phyloP scores from a whole-genome alignment of 2,888 invertebrate genomes.

The Orthosia incerta region DNA sequence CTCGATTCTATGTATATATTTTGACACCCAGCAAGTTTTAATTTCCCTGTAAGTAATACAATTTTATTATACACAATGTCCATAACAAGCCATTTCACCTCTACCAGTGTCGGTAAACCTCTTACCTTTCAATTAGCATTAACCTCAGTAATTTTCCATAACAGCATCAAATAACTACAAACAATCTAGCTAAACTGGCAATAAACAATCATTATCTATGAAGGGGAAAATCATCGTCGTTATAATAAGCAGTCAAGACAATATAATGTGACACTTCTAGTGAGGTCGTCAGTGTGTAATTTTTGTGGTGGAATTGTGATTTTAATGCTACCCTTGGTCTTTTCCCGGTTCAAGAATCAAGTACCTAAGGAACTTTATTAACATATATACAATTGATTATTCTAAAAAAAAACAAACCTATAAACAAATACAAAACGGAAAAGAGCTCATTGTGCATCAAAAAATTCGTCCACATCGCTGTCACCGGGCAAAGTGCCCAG shows the following conservation, averaged over 20 bases:
- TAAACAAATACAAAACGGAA: too few relatives aligned
- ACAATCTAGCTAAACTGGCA: slow-evolving; percentile 39
- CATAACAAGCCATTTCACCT: background rate
- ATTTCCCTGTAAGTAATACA: background rate
- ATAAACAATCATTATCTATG: slow-evolving; percentile 43
- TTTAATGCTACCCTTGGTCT: slow-evolving; percentile 15
- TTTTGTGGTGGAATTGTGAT: slow-evolving; percentile 18
- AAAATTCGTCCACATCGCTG: too few relatives aligned
- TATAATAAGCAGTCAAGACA: slow-evolving; percentile 39
- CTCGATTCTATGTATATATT: too few relatives aligned
- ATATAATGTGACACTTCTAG: slow-evolving; percentile 34
- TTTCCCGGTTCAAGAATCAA: background rate
- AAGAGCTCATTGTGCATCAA: too few relatives aligned
- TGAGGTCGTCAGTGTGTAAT: slow-evolving; percentile 35
- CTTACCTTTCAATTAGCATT: background rate
- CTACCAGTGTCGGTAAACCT: background rate
- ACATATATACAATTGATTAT: too few relatives aligned
- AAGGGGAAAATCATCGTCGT: slow-evolving; percentile 36
- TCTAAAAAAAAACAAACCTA: too few relatives aligned
- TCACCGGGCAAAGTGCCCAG: too few relatives aligned
- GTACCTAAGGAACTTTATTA: too few relatives aligned
- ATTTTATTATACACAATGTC: background rate
- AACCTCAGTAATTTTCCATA: slow-evolving; percentile 27
- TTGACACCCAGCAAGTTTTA: background rate
- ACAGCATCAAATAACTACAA: slow-evolving; percentile 9